Evolutionary conservation across 2,888 invertebrate genomes (phyloP).

Genomic region (Lysandra bellargus): DNA sequence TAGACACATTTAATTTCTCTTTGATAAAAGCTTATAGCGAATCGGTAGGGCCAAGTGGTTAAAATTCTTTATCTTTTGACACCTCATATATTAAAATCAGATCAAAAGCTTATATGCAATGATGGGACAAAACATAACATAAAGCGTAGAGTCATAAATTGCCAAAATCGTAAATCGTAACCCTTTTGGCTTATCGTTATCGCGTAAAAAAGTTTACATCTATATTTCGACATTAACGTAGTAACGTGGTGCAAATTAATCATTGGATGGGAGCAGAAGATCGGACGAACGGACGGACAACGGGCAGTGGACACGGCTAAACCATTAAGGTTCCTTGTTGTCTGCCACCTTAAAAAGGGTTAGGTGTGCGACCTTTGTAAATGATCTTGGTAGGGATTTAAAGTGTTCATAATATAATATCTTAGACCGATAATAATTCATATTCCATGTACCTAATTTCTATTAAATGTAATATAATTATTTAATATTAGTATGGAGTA

Average conservation of each 20-base stretch:
- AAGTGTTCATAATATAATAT: neutral
- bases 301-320: neutral
- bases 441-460: neutral
- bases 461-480: no score
- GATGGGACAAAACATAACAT: no score
- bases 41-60: no score
- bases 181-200: no score
- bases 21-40: no score
- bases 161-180: no score
- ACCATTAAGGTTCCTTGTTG: slow-evolving; percentile 14
- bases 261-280: neutral
- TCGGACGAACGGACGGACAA: slow-evolving; percentile 9
- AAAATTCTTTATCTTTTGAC: no score
- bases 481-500: no score
- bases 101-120: no score
- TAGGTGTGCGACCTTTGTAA: neutral
- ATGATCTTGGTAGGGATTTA: neutral
- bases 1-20: no score
- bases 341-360: slow-evolving; percentile 5
- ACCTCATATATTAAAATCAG: no score
- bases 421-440: neutral
- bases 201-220: neutral
- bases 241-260: slow-evolving; percentile 7
- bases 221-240: neutral
- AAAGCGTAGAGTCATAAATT: no score